Percentiles rank a stretch among this genome's conserved stretches.
These are phyloP conservation scores for Holacanthus passer DNA, from an alignment of 2,113 vertebrate genomes.

Conservation along the genomic window DNA sequence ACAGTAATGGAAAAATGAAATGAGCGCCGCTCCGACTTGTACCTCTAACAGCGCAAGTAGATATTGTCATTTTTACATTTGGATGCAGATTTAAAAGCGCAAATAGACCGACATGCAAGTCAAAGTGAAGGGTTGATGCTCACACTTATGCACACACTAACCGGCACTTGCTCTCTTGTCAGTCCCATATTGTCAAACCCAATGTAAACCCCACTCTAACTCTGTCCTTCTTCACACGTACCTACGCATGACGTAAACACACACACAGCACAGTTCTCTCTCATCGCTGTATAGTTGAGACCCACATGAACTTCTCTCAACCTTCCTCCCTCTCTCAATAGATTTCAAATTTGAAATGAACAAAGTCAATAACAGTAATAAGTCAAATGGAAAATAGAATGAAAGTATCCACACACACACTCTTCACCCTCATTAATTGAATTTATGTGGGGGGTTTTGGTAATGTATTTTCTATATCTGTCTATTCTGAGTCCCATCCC, in stretches of 20 bases:
- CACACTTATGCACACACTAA: not conserved
- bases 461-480: too few relatives aligned
- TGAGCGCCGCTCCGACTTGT: not conserved
- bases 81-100: not conserved
- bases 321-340: too few relatives aligned
- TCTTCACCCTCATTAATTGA: not conserved
- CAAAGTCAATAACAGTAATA: not conserved
- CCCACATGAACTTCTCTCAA: too few relatives aligned
- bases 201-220: not conserved
- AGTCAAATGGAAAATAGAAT: too few relatives aligned
- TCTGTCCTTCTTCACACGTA: not conserved
- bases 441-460: not conserved
- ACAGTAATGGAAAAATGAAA: constrained; percentile 35
- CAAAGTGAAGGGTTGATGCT: constrained; percentile 10
- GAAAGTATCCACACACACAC: not conserved
- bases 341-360: not conserved
- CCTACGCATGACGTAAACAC: not conserved
- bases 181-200: not conserved
- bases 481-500: not conserved
- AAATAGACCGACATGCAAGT: not conserved
- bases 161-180: not conserved
- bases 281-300: not conserved
- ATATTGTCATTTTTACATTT: not conserved
- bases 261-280: not conserved
- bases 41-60: not conserved